Percentiles rank a stretch among this genome's conserved stretches.
These are phyloP conservation scores for Ephialtes manifestator DNA, from an alignment of 2,888 invertebrate species.

Conservation along the genomic window DNA sequence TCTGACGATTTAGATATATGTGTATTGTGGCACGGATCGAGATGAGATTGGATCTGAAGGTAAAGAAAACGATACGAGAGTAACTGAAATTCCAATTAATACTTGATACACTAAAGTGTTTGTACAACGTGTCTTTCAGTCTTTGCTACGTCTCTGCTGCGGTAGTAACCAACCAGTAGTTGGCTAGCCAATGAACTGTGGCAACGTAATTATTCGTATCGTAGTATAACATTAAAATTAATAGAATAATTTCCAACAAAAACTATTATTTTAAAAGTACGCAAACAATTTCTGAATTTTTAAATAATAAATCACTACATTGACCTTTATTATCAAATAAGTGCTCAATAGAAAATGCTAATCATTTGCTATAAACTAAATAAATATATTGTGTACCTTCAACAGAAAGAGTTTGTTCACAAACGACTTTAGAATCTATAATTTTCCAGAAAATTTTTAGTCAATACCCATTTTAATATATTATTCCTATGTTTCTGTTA, in stretches of 20 bases:
- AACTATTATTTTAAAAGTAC: too few species aligned
- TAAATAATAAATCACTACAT: too few species aligned
- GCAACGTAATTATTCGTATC: neutral
- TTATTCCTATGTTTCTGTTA: too few species aligned
- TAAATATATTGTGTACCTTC: neutral
- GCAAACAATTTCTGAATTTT: too few species aligned
- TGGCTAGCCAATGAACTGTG: too few species aligned
- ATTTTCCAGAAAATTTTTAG: too few species aligned
- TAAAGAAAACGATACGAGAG: neutral
- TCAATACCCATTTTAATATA: too few species aligned
- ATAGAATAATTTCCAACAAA: too few species aligned
- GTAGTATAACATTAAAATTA: neutral
- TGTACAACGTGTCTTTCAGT: neutral
- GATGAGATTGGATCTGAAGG: conserved; percentile 16
- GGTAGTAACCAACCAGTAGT: neutral
- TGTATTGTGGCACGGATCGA: neutral
- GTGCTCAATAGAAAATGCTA: neutral
- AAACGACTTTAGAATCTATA: too few species aligned
- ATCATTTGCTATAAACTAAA: neutral
- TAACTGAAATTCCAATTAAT: conserved; percentile 47
- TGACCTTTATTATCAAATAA: neutral
- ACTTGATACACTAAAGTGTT: conserved; percentile 10
- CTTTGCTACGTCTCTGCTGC: neutral
- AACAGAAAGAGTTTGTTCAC: too few species aligned
- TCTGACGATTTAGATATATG: neutral